Conservation (phyloP, 2,888 invertebrate species). For the Lydus trimaculatus region DNA sequence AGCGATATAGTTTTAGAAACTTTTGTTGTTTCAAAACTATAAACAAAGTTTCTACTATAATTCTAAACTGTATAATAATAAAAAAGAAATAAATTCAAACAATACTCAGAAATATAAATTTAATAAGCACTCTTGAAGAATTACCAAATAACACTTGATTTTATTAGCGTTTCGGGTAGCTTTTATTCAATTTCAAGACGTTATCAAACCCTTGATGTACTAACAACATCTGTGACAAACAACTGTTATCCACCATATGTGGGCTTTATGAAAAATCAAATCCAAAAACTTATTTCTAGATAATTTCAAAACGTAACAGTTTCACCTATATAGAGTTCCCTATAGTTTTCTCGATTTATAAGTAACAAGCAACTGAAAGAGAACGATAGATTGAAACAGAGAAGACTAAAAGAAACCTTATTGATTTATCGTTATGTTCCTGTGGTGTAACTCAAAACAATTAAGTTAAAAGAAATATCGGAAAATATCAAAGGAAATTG, state of each 20-base stretch:
- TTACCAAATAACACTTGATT: neutral
- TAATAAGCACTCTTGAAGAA: too few species aligned
- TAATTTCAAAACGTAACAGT: too few species aligned
- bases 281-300: neutral
- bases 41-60: neutral
- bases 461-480: slow-evolving; percentile 25
- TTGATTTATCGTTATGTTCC: slow-evolving; percentile 12
- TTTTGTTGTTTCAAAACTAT: slow-evolving; percentile 12
- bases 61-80: neutral
- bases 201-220: neutral
- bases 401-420: neutral
- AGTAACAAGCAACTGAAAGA: too few species aligned
- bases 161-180: neutral
- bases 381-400: too few species aligned
- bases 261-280: slow-evolving; percentile 11
- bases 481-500: slow-evolving; percentile 26
- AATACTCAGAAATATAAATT: neutral
- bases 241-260: slow-evolving; percentile 14
- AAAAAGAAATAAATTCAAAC: neutral
- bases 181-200: slow-evolving; percentile 1
- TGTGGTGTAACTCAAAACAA: slow-evolving; percentile 21
- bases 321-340: too few species aligned
- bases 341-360: neutral
- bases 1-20: slow-evolving; percentile 17
- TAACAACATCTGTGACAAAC: slow-evolving; percentile 21